A percentile compares a stretch with the other conserved stretches of the same genome.
Evolutionary conservation across 2,113 vertebrate species (phyloP).

Genomic region (Acrocephalus arundinaceus): DNA sequence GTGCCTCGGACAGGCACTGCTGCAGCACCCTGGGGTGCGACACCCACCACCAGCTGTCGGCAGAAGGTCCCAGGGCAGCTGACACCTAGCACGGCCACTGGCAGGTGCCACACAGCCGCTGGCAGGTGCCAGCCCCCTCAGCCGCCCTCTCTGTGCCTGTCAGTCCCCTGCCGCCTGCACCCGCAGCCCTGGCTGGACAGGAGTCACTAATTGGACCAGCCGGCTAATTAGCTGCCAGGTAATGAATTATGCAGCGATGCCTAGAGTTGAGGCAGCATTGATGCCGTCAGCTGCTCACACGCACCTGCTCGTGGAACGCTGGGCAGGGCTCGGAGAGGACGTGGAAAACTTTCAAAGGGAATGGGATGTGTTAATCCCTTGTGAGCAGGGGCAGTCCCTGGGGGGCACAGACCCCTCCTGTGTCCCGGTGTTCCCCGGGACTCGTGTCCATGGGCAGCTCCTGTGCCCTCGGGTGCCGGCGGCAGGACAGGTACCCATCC

Average conservation of each 20-base stretch:
- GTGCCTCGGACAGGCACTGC: not conserved
- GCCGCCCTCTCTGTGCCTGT: not conserved
- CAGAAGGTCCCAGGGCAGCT: not conserved
- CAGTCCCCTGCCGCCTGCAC: not conserved
- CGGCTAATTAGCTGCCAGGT: slow-evolving; percentile 4
- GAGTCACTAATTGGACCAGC: not conserved
- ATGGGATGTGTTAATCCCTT: not conserved
- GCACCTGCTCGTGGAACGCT: not conserved
- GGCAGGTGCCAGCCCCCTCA: not conserved
- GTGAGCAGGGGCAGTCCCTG: accelerated
- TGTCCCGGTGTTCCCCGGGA: too few relatives aligned
- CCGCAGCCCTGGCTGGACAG: not conserved
- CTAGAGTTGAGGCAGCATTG: not conserved
- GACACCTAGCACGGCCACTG: accelerated
- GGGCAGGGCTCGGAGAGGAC: not conserved
- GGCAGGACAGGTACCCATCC: not conserved
- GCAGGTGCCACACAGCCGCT: not conserved
- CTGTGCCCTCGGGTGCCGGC: not conserved
- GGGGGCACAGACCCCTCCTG: not conserved
- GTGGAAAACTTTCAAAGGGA: not conserved
- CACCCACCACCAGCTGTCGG: not conserved
- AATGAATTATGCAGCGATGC: not conserved
- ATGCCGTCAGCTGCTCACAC: not conserved
- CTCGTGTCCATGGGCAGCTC: not conserved
- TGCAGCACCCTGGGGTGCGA: not conserved